Evolutionary conservation across 2,113 vertebrate genomes (phyloP).

Genomic region (Vulpes lagopus): DNA sequence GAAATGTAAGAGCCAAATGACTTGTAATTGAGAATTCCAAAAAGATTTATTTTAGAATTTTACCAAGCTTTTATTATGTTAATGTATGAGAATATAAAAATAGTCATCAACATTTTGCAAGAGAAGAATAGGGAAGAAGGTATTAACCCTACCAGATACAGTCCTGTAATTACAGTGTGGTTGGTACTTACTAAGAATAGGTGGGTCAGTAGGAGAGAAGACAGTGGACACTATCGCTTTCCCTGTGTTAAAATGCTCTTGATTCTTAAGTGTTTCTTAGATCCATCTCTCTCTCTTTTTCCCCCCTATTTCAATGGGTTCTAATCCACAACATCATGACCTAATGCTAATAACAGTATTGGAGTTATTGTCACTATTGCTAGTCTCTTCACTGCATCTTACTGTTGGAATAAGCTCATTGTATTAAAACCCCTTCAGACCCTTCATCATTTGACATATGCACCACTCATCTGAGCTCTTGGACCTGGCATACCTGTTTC

Average conservation of each 20-base stretch:
- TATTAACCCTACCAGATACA: neutral
- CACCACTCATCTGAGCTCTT: neutral
- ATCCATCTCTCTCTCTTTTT: neutral
- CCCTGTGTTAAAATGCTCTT: neutral
- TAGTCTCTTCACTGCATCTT: conserved; percentile 13
- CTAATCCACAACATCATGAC: neutral
- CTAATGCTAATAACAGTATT: neutral
- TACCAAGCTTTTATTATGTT: conserved; percentile 35
- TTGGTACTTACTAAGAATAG: neutral
- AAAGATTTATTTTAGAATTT: conserved; percentile 62
- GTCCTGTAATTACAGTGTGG: neutral
- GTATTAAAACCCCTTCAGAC: neutral
- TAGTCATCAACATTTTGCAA: conserved; percentile 21
- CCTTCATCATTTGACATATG: neutral
- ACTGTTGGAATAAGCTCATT: neutral
- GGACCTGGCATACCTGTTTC: neutral
- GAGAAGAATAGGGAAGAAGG: conserved; percentile 1
- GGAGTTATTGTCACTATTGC: neutral
- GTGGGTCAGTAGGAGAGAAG: neutral
- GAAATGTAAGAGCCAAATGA: conserved; percentile 7
- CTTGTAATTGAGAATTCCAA: conserved; percentile 52
- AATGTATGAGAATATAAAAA: conserved; percentile 45
- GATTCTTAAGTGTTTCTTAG: conserved; percentile 31
- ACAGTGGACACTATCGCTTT: neutral
- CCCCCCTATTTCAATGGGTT: neutral